Conservation (phyloP, 2,113 vertebrate species). For the Oenanthe melanoleuca region DNA sequence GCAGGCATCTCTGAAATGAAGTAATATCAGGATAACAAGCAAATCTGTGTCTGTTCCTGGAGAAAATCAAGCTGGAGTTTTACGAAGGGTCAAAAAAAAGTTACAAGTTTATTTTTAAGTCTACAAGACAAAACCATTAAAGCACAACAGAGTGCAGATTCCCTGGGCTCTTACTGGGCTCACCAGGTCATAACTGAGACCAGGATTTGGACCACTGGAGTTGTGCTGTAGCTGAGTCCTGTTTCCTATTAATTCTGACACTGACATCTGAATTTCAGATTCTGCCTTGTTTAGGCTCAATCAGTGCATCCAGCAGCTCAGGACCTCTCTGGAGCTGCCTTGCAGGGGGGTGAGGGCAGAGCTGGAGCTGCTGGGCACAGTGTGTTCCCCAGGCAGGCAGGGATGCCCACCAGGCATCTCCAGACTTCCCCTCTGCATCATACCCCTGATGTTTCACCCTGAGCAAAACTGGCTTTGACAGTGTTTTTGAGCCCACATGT, state of each 20-base stretch:
- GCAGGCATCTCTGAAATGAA: neutral
- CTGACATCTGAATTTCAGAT: conserved; percentile 60
- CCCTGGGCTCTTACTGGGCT: neutral
- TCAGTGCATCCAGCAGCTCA: neutral
- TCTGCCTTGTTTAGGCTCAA: neutral
- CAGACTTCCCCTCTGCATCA: neutral
- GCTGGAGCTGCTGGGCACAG: neutral
- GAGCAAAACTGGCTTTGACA: conserved; percentile 24
- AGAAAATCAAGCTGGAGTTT: conserved; percentile 24
- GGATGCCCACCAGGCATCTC: neutral
- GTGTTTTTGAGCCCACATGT: conserved; percentile 56
- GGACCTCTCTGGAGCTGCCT: neutral
- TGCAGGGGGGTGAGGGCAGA: neutral
- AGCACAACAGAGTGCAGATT: neutral
- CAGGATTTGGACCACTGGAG: neutral
- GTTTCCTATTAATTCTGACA: conserved; percentile 30
- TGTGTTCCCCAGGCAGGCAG: neutral
- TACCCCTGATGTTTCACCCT: neutral
- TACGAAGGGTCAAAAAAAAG: conserved; percentile 1
- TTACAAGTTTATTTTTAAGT: conserved; percentile 36
- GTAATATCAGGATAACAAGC: neutral
- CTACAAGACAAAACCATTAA: neutral
- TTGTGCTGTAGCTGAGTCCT: neutral
- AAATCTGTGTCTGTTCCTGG: neutral
- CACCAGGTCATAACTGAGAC: neutral